Conservation (phyloP, 1,140 invertebrate genomes). For the Sinonovacula constricta region DNA sequence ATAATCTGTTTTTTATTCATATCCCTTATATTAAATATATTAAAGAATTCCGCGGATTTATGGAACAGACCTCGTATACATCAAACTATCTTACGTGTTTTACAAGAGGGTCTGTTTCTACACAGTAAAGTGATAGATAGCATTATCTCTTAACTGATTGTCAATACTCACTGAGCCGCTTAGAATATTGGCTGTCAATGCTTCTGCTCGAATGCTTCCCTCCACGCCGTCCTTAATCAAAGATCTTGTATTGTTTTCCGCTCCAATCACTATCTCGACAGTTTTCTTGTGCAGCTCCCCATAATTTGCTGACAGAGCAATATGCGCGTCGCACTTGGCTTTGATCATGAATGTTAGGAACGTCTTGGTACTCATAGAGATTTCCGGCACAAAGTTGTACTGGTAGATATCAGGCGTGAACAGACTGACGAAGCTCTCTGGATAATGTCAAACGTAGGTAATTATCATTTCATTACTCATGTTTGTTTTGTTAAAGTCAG, state of each 20-base stretch:
- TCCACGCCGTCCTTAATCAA: conserved; percentile 68
- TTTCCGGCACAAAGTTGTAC: conserved; percentile 74
- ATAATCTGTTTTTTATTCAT: too few species aligned
- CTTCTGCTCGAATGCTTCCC: conserved; percentile 65
- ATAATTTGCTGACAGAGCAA: conserved; percentile 74
- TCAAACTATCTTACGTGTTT: too few species aligned
- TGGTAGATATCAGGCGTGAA: conserved; percentile 73
- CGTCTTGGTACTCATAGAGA: conserved; percentile 72
- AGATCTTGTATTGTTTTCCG: conserved; percentile 68
- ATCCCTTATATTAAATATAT: too few species aligned
- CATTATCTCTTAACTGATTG: too few species aligned
- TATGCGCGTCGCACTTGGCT: conserved; percentile 70
- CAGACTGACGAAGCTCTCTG: conserved; percentile 76
- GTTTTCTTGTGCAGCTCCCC: conserved; percentile 75
- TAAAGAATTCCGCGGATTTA: too few species aligned
- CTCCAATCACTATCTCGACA: conserved; percentile 72
- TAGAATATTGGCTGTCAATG: conserved; percentile 69
- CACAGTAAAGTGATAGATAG: too few species aligned
- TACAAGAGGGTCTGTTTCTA: too few species aligned
- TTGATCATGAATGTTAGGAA: conserved; percentile 76
- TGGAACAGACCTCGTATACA: too few species aligned
- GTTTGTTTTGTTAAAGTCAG: too few species aligned
- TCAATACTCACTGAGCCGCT: conserved; percentile 54
- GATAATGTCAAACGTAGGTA: conserved; percentile 36
- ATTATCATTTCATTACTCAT: too few species aligned